Percentiles rank a stretch among this genome's conserved stretches.
Evolutionary conservation across 2,113 vertebrate genomes (phyloP).

Genomic region (Nycticorax nycticorax): DNA sequence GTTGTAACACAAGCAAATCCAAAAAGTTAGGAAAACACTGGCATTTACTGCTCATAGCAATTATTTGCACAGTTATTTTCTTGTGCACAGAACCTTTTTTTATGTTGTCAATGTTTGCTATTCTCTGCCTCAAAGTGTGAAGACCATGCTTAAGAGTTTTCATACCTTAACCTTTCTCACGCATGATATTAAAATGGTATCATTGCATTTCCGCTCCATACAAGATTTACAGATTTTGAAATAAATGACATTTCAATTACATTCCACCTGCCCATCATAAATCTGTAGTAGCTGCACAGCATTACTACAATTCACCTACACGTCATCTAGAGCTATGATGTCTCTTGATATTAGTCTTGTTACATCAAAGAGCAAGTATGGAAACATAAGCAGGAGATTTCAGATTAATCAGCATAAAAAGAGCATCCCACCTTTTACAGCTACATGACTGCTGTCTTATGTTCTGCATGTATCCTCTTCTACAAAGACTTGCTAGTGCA

Average conservation of each 20-base stretch:
- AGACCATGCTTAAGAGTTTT: neutral
- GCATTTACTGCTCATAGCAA: neutral
- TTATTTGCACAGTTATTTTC: neutral
- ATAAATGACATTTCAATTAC: neutral
- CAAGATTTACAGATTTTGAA: neutral
- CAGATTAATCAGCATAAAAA: neutral
- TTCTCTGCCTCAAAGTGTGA: neutral
- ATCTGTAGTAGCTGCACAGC: neutral
- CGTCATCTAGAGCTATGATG: neutral
- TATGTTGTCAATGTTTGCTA: neutral
- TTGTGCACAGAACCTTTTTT: neutral
- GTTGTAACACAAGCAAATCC: neutral
- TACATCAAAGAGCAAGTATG: neutral
- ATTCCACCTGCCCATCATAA: neutral
- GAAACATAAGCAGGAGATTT: neutral
- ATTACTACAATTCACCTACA: neutral
- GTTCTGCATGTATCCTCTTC: neutral
- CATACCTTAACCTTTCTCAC: neutral
- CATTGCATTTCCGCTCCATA: neutral
- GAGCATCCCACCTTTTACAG: neutral
- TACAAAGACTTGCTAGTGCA: neutral
- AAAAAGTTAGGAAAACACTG: neutral
- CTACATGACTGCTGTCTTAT: neutral
- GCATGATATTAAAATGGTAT: neutral
- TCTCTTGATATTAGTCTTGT: neutral